These are phyloP conservation scores for Botia almorhae DNA, from an alignment of 2,797 vertebrate genomes.

Conservation along the genomic window DNA sequence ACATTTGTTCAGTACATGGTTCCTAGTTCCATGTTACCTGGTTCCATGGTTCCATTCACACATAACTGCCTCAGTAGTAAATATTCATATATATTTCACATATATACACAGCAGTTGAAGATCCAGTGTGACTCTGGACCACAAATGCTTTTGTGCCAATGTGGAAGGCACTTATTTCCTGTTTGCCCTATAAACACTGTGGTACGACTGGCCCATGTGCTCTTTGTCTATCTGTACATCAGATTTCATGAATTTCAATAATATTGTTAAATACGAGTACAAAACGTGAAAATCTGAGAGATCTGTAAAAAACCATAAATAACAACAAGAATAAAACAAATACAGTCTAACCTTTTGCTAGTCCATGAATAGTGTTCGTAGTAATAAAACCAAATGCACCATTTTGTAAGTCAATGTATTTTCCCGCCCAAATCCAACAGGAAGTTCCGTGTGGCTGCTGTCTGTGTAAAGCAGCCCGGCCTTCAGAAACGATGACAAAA, in stretches of 20 bases:
- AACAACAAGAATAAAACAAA: not conserved
- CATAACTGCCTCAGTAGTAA: slow-evolving; percentile 18
- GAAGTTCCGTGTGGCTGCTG: not conserved
- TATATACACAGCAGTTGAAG: slow-evolving; percentile 21
- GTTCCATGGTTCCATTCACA: slow-evolving; percentile 16
- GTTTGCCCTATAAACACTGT: not conserved
- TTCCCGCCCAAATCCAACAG: not conserved
- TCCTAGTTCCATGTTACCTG: not conserved
- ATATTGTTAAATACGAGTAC: not conserved
- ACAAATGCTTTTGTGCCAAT: slow-evolving; percentile 28
- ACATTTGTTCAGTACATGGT: slow-evolving; percentile 8
- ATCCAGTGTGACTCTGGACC: not conserved
- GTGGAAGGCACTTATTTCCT: slow-evolving; percentile 41
- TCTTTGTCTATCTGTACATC: not conserved
- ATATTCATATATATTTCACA: slow-evolving; percentile 23
- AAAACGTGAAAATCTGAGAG: not conserved
- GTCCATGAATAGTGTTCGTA: slow-evolving; percentile 3
- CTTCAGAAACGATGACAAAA: not conserved
- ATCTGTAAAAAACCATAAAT: slow-evolving; percentile 5
- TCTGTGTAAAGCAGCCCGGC: not conserved
- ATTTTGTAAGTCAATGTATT: not conserved
- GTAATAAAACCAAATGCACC: not conserved
- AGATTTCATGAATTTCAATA: not conserved
- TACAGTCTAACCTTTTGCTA: not conserved
- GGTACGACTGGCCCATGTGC: slow-evolving; percentile 15